Conservation (phyloP, 2,888 invertebrate species). For the Volucella inflata region DNA sequence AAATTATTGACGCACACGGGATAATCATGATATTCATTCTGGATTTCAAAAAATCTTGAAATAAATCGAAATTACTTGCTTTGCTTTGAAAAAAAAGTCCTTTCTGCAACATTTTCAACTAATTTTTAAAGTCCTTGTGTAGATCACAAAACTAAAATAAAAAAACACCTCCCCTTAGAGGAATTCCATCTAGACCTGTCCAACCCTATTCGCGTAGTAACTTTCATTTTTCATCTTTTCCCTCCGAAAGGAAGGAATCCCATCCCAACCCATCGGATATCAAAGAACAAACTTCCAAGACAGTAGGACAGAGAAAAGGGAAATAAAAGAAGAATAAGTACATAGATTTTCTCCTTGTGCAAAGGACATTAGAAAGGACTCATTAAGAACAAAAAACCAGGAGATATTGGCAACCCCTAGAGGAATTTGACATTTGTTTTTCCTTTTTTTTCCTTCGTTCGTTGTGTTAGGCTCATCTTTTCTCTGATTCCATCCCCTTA, state of each 20-base stretch:
- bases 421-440: constrained; percentile 67
- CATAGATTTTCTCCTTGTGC: constrained; percentile 19
- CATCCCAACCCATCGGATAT: constrained; percentile 26
- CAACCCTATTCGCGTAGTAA: constrained; percentile 41
- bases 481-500: constrained; percentile 30
- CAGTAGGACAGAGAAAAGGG: constrained; percentile 2
- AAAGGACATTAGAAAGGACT: constrained; percentile 69
- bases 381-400: constrained; percentile 65
- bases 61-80: no score
- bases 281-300: constrained; percentile 38
- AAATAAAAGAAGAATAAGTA: constrained; percentile 31
- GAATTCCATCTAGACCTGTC: constrained; percentile 13
- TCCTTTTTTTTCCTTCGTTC: not conserved
- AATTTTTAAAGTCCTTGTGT: not conserved
- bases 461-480: constrained; percentile 12
- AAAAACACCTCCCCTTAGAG: constrained; percentile 50
- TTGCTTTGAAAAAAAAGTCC: not conserved
- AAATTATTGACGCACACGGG: no score
- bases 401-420: constrained; percentile 69
- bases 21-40: no score
- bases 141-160: constrained; percentile 13
- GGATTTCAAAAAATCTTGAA: no score
- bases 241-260: constrained; percentile 26
- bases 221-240: constrained; percentile 56
- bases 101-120: not conserved